Percentiles rank a stretch among this genome's conserved stretches.
These are phyloP conservation scores for Musca vetustissima DNA, from an alignment of 1,140 invertebrate species.

Conservation along the genomic window DNA sequence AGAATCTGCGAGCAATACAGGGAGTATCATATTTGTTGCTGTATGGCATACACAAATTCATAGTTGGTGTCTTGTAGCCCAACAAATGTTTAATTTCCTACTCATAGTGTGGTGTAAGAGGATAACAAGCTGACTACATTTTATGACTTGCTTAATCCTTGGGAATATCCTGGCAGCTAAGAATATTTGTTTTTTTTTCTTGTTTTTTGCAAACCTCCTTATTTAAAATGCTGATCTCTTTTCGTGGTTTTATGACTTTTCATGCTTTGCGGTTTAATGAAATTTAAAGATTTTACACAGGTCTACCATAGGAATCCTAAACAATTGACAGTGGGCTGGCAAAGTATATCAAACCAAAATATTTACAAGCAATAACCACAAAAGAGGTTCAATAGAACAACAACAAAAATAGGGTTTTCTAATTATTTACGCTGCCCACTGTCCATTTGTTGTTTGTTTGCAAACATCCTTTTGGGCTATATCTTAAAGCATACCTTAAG, in stretches of 20 bases:
- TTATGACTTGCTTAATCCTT: neutral
- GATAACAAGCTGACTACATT: neutral
- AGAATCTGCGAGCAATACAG: neutral
- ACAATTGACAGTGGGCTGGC: no score
- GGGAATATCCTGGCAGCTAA: neutral
- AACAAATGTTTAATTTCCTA: no score
- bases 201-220: neutral
- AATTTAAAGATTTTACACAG: slow-evolving; percentile 8
- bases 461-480: no score
- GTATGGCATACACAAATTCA: no score
- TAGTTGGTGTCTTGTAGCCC: neutral
- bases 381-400: no score
- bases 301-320: neutral
- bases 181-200: neutral
- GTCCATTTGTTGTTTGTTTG: no score
- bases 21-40: neutral
- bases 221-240: neutral
- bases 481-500: no score
- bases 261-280: slow-evolving; percentile 22
- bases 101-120: no score
- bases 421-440: no score
- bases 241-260: neutral
- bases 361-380: neutral
- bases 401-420: no score
- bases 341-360: neutral